A percentile compares a stretch with the other conserved stretches of the same genome.
Evolutionary conservation across 1,140 invertebrate species (phyloP).

Genomic region (Aphelenchoides besseyi): DNA sequence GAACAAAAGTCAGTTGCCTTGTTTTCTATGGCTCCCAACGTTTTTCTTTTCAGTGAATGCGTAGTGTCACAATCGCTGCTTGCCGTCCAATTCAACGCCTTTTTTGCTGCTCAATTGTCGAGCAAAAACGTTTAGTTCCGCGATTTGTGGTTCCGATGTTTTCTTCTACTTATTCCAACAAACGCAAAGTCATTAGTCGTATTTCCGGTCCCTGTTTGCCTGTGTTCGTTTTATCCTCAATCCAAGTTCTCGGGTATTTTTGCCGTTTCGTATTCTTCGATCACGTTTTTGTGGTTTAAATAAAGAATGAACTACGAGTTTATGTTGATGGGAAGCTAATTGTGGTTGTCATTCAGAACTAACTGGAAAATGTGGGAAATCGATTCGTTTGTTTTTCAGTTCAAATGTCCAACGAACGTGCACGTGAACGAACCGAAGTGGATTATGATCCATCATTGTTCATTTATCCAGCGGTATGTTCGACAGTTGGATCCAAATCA

Average conservation of each 20-base stretch:
- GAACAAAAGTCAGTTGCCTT: background rate
- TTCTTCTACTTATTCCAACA: too few species aligned
- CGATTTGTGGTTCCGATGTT: too few species aligned
- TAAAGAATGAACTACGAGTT: too few species aligned
- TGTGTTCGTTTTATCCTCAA: background rate
- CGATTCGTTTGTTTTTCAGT: too few species aligned
- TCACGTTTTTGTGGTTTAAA: too few species aligned
- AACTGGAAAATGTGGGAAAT: background rate
- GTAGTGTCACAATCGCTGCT: background rate
- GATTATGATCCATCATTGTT: background rate
- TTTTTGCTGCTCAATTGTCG: background rate
- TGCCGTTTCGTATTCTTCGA: background rate
- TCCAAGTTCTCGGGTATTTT: background rate
- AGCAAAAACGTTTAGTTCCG: background rate
- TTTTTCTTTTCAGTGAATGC: background rate
- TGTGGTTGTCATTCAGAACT: too few species aligned
- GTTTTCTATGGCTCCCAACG: too few species aligned
- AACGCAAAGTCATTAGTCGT: too few species aligned
- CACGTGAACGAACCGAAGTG: too few species aligned
- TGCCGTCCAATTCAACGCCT: background rate
- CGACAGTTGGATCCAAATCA: background rate
- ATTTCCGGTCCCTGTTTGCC: background rate
- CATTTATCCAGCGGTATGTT: background rate
- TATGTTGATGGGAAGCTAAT: too few species aligned
- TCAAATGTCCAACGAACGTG: too few species aligned